Percentiles rank a stretch among this genome's conserved stretches.
phyloP scores from a whole-genome alignment of 2,113 vertebrate species.

The Phyllostomus hastatus region DNA sequence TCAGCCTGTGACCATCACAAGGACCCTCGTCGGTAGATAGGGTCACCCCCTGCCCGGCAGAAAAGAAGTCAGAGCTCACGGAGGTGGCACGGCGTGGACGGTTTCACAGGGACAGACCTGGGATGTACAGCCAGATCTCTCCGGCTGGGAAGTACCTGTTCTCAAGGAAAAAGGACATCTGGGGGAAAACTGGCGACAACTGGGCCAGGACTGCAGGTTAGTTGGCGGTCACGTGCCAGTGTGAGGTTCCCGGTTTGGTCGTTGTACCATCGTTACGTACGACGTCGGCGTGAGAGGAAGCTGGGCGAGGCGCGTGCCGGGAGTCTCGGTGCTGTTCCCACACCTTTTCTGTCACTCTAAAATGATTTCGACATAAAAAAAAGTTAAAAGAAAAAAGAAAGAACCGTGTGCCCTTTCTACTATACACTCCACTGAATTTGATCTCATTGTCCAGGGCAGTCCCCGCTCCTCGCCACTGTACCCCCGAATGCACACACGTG shows the following conservation, averaged over 20 bases:
- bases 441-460: neutral
- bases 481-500: neutral
- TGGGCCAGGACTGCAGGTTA: neutral
- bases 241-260: neutral
- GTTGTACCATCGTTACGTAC: accelerated
- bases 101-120: neutral
- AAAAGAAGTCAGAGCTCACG: neutral
- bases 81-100: neutral
- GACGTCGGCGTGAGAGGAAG: neutral
- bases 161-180: neutral
- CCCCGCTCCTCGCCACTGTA: too few species aligned
- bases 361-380: neutral
- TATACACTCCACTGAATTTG: neutral
- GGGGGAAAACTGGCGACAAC: neutral
- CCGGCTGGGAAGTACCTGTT: neutral
- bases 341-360: neutral
- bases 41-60: neutral
- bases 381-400: neutral
- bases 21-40: accelerated
- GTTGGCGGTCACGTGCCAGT: accelerated
- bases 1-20: neutral
- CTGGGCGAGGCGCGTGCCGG: accelerated
- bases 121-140: neutral
- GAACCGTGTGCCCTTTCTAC: neutral
- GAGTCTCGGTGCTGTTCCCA: neutral